Conservation (phyloP, 1,140 invertebrate species). For the Drosophila cardini region DNA sequence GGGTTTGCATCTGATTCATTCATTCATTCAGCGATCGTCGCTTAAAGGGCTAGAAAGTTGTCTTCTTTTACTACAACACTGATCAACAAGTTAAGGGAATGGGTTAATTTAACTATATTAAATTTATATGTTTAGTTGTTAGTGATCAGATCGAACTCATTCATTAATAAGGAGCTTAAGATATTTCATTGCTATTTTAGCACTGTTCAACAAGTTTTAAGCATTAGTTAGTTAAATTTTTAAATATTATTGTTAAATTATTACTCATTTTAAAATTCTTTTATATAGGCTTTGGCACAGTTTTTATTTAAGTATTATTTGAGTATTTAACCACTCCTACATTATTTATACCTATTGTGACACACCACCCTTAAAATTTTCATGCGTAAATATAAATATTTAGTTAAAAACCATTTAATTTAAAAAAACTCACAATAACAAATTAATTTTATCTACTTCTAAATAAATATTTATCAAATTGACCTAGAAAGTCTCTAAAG, state of each 20-base stretch:
- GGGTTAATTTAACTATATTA: neutral
- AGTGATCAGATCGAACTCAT: too few relatives aligned
- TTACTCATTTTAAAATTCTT: neutral
- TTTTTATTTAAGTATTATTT: neutral
- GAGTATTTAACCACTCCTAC: neutral
- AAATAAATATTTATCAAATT: too few relatives aligned
- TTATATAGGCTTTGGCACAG: too few relatives aligned
- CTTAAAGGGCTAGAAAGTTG: constrained; percentile 65
- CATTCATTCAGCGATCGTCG: constrained; percentile 53
- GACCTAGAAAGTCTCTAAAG: too few relatives aligned
- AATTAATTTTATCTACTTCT: neutral
- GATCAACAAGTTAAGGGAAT: constrained; percentile 12
- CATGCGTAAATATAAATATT: constrained; percentile 6
- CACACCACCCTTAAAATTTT: neutral
- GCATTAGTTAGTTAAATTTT: too few relatives aligned
- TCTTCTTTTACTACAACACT: constrained; percentile 38
- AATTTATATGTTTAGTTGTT: too few relatives aligned
- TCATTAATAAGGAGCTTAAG: too few relatives aligned
- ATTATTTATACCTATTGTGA: neutral
- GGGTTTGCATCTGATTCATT: constrained; percentile 39
- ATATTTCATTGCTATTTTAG: too few relatives aligned
- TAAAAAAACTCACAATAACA: neutral
- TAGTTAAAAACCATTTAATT: neutral
- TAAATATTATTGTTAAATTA: neutral
- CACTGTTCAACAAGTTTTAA: too few relatives aligned